Evolutionary conservation across 2,888 invertebrate genomes (phyloP).

Genomic region (Periphyllus acericola): DNA sequence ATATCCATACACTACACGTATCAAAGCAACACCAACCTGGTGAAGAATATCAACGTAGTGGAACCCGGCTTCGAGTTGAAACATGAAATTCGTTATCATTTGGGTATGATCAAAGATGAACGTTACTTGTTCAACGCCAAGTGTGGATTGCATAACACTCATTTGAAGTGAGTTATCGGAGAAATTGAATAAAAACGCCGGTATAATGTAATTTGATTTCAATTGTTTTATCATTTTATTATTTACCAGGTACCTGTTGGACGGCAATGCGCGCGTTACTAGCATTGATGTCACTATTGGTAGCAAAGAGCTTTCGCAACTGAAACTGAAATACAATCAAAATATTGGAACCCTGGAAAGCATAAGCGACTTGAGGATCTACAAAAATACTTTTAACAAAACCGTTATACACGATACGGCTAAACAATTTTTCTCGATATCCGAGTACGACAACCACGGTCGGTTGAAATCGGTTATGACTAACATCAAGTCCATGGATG

Average conservation of each 20-base stretch:
- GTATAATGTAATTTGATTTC: not conserved
- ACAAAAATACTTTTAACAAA: conserved; percentile 86
- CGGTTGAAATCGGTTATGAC: conserved; percentile 83
- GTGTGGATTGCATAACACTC: conserved; percentile 85
- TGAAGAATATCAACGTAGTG: conserved; percentile 87
- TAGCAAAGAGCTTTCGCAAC: conserved; percentile 84
- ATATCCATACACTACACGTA: conserved; percentile 88
- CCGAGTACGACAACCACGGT: conserved; percentile 87
- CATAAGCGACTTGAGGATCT: conserved; percentile 85
- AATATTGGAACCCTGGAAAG: conserved; percentile 89
- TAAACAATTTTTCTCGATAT: conserved; percentile 90
- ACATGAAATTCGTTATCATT: conserved; percentile 90
- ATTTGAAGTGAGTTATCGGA: conserved; percentile 76
- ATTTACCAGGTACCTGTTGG: conserved; percentile 86
- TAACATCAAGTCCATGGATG: conserved; percentile 88
- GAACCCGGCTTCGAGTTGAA: conserved; percentile 89
- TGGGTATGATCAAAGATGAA: conserved; percentile 87
- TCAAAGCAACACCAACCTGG: conserved; percentile 83
- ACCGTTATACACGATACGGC: conserved; percentile 90
- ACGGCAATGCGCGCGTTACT: conserved; percentile 89
- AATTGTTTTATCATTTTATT: not conserved
- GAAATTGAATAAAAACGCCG: not conserved
- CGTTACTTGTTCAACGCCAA: conserved; percentile 87
- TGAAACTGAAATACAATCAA: conserved; percentile 86
- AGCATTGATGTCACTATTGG: conserved; percentile 89